Base-by-base conservation (phyloP, 2,888 invertebrate species). In the Automeris io region DNA sequence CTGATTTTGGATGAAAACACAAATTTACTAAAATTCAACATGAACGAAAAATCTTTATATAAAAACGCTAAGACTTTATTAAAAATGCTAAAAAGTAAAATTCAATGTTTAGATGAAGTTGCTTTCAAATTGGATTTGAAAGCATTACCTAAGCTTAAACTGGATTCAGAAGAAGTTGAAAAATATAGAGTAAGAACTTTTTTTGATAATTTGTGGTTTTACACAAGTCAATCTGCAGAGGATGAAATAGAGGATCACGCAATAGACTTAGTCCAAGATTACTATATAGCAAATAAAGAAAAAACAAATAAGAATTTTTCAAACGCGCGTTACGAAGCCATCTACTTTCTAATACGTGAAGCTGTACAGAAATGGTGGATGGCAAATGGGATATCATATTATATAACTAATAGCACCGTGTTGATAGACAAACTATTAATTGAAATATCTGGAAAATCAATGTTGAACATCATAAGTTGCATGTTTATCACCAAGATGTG, bases 291-390 rank as follows among this genome's bases (percentile, higher is more conserved):
- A 8, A 23, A 12, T 34, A 24, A 23, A 13, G n/a, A 16, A 1
- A n/a, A 16, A 16, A 9, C 3, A 6, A 34, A 2, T 16, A 13
- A 24, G 23, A 9, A 22, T n/a, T n/a, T 16, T n/a, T 34, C 34
- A 6, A 13, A 16, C 11, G 23, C 23, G 2, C 21, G 13, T 29
- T 37, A 25, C 4, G 33, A 40, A 7, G 40, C 40, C 4, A 6
- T 33, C 8, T 40, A 25, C 18, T 11, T 40, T 11, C 36, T 11
- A 8, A 8, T 36, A 1, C 40, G 33, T 18, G 21, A 40, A 6
- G 13, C 9, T 3, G 32, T 49, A 18, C 49, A 49, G 37, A 47
- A 37, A 13, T 53, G 54, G 54, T 53, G 47, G 47, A 43, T 45
- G 45, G 1, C 19, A 40, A 9, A 41, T 39, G 3, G 37, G 40